These are phyloP conservation scores for Lithophane ornitopus DNA, from an alignment of 2,888 invertebrate species.

Conservation along the genomic window DNA sequence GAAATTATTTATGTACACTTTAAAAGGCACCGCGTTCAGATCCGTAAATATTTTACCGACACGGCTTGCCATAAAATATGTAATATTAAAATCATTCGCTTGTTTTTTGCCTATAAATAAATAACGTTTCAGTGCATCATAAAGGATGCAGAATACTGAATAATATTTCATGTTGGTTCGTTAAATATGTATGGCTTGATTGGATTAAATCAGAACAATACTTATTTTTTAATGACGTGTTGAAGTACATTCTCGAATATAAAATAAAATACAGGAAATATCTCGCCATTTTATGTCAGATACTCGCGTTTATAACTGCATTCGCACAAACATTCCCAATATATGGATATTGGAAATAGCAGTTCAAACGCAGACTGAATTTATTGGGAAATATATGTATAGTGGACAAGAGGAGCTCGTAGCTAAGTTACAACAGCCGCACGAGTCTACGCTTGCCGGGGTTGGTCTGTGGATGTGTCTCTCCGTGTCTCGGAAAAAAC, in stretches of 20 bases:
- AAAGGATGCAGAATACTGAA: conserved; percentile 34
- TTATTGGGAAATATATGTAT: not conserved
- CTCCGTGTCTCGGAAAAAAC: too few species aligned
- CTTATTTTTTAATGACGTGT: conserved; percentile 40
- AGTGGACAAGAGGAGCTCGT: too few species aligned
- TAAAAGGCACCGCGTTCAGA: conserved; percentile 54
- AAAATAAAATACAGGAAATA: conserved; percentile 25
- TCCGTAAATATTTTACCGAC: conserved; percentile 48
- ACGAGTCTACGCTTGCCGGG: too few species aligned
- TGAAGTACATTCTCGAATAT: conserved; percentile 21
- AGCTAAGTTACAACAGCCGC: too few species aligned
- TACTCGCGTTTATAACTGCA: not conserved
- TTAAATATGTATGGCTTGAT: conserved; percentile 30
- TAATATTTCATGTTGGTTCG: conserved; percentile 32
- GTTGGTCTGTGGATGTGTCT: too few species aligned
- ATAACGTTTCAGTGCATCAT: conserved; percentile 41
- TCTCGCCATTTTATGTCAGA: not conserved
- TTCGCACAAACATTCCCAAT: conserved; percentile 5
- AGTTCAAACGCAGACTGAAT: conserved; percentile 7
- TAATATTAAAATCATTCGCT: conserved; percentile 50
- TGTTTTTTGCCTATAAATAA: conserved; percentile 43
- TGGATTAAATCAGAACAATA: conserved; percentile 14
- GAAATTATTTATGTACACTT: conserved; percentile 60
- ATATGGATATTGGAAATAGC: conserved; percentile 31
- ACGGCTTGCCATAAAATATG: conserved; percentile 51